A percentile compares a stretch with the other conserved stretches of the same genome.
Conservation (phyloP, 2,113 vertebrate genomes). For the Sprattus sprattus region DNA sequence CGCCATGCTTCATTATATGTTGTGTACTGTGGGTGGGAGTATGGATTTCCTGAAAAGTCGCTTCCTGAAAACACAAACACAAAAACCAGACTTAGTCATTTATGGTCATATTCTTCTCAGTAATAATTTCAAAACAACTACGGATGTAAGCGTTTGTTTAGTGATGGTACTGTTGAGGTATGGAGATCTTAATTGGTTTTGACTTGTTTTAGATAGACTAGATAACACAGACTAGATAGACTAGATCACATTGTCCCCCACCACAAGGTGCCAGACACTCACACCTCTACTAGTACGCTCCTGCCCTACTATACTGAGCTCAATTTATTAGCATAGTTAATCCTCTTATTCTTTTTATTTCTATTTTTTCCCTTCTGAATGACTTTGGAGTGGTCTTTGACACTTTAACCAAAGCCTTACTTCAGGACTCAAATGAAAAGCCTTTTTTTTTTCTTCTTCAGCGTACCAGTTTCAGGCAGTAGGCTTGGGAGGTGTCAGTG, state of each 20-base stretch:
- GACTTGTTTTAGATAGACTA: neutral
- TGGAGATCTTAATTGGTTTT: no score
- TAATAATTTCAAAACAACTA: neutral
- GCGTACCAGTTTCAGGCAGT: slow-evolving; percentile 51
- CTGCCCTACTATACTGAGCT: slow-evolving; percentile 22
- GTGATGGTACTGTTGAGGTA: neutral
- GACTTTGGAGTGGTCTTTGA: slow-evolving; percentile 20
- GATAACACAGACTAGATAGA: neutral
- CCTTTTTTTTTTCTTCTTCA: slow-evolving; percentile 47
- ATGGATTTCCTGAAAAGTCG: slow-evolving; percentile 98
- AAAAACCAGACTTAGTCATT: slow-evolving; percentile 34
- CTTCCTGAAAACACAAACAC: slow-evolving; percentile 76
- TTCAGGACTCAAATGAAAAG: slow-evolving; percentile 40
- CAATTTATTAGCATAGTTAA: slow-evolving; percentile 47
- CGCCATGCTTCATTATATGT: slow-evolving; percentile 99
- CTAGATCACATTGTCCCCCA: neutral
- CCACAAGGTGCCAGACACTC: neutral
- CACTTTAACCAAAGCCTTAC: slow-evolving; percentile 43
- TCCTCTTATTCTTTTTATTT: slow-evolving; percentile 43
- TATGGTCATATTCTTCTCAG: neutral
- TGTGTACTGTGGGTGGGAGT: slow-evolving; percentile 98
- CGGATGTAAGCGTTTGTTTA: neutral
- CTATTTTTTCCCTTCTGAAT: slow-evolving; percentile 40
- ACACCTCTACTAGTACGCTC: no score
- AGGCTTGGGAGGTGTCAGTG: slow-evolving; percentile 56